Percentiles rank a stretch among this genome's conserved stretches.
phyloP scores from a whole-genome alignment of 2,888 invertebrate species.

The Drosophila pseudotakahashii region DNA sequence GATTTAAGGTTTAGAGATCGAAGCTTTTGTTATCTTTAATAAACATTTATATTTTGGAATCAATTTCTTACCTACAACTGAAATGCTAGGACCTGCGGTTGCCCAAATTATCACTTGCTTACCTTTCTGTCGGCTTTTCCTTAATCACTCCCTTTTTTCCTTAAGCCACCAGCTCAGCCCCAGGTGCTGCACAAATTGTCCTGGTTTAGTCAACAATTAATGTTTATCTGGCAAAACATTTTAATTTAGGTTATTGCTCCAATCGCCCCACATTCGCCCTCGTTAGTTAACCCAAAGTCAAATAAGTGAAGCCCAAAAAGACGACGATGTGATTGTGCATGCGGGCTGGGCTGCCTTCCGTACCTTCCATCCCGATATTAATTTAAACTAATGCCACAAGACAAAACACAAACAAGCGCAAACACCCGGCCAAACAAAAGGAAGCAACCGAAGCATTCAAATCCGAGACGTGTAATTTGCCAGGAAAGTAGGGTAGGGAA shows the following conservation, averaged over 20 bases:
- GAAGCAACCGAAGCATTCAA: slow-evolving; percentile 54
- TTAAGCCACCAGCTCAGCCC: slow-evolving; percentile 11
- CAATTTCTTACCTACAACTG: not conserved
- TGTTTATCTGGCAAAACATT: slow-evolving; percentile 49
- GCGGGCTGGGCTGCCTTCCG: slow-evolving; percentile 15
- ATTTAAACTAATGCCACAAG: slow-evolving; percentile 67
- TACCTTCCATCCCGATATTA: slow-evolving; percentile 58
- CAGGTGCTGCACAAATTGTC: slow-evolving; percentile 34
- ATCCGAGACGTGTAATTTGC: slow-evolving; percentile 63
- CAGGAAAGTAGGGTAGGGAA: slow-evolving; percentile 27
- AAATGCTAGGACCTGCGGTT: not conserved
- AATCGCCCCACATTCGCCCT: slow-evolving; percentile 1
- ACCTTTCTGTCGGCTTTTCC: not conserved
- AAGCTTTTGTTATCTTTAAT: slow-evolving; percentile 4
- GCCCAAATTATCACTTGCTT: slow-evolving; percentile 4
- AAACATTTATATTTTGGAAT: not conserved
- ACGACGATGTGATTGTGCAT: slow-evolving; percentile 20
- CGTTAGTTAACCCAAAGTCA: slow-evolving; percentile 21
- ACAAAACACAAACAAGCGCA: slow-evolving; percentile 37
- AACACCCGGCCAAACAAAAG: slow-evolving; percentile 18
- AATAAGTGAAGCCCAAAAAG: slow-evolving; percentile 14
- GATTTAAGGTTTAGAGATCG: not conserved
- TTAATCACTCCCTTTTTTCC: not conserved
- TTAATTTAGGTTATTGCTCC: slow-evolving; percentile 45
- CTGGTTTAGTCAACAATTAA: slow-evolving; percentile 44